Conservation (phyloP, 2,113 vertebrate species). For the Ptyas mucosa region DNA sequence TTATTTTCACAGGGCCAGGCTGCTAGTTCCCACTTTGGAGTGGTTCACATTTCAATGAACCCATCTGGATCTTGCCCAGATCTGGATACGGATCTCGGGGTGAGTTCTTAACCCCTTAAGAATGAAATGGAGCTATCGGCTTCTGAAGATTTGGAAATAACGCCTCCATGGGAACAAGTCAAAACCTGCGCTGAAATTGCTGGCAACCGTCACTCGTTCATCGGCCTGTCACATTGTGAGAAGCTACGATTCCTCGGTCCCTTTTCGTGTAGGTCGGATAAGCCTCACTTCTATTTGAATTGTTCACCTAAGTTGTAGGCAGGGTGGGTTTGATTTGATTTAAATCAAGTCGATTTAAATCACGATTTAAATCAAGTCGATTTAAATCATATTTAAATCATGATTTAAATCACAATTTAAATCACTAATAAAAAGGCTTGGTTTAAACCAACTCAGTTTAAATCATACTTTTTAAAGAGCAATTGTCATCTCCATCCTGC, state of each 20-base stretch:
- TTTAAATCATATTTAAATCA: too few species aligned
- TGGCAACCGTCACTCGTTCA: not conserved
- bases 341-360: too few species aligned
- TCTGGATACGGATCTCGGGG: not conserved
- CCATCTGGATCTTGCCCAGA: not conserved
- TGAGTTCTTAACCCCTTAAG: not conserved
- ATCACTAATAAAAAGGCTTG: too few species aligned
- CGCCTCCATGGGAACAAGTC: not conserved
- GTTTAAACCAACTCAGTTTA: too few species aligned
- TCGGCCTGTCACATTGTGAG: not conserved
- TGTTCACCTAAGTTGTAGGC: not conserved
- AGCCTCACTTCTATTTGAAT: not conserved
- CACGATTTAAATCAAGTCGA: too few species aligned
- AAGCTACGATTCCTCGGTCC: not conserved
- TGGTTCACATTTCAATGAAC: not conserved
- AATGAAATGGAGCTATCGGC: not conserved
- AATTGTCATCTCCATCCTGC: too few species aligned
- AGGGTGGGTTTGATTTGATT: too few species aligned
- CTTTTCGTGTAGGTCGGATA: not conserved
- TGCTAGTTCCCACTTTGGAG: not conserved
- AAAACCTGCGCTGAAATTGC: not conserved
- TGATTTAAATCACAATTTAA: too few species aligned
- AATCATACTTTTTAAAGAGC: too few species aligned
- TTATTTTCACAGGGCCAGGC: not conserved
- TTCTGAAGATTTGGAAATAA: not conserved